These are phyloP conservation scores for Drosophila ambigua DNA, from an alignment of 1,140 invertebrate species.

Conservation along the genomic window DNA sequence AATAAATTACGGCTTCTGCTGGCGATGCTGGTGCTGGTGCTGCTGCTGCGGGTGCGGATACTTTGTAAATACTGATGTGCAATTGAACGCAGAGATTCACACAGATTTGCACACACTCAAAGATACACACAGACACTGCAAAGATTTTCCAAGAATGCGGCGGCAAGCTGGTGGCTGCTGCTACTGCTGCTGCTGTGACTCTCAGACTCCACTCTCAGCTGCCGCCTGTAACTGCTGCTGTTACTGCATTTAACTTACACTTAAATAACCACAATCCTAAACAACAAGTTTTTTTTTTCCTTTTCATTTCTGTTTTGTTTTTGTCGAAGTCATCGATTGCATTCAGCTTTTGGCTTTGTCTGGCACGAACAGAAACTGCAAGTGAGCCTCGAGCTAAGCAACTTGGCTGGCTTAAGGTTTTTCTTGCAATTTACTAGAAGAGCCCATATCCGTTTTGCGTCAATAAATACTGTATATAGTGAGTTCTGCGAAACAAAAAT, in stretches of 20 bases:
- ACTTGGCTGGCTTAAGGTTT: slow-evolving; percentile 14
- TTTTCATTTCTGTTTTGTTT: slow-evolving; percentile 11
- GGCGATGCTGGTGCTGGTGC: background rate
- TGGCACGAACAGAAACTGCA: slow-evolving; percentile 27
- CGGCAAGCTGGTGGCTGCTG: slow-evolving; percentile 43
- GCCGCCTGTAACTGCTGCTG: slow-evolving; percentile 10
- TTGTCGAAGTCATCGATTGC: slow-evolving; percentile 65
- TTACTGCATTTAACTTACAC: slow-evolving; percentile 27
- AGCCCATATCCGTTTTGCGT: too few relatives aligned
- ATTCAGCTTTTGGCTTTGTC: slow-evolving; percentile 30
- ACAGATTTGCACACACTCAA: slow-evolving; percentile 13
- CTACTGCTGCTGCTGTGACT: slow-evolving; percentile 12
- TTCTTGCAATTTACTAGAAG: slow-evolving; percentile 8
- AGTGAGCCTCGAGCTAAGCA: background rate
- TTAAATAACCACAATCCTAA: slow-evolving; percentile 28
- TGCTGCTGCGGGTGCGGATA: slow-evolving; percentile 41
- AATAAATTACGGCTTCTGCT: slow-evolving; percentile 65
- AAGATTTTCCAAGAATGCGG: slow-evolving; percentile 76
- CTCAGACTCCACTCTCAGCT: slow-evolving; percentile 42
- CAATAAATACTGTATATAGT: too few relatives aligned
- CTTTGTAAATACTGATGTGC: slow-evolving; percentile 60
- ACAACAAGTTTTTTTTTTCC: slow-evolving; percentile 35
- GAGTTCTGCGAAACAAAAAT: too few relatives aligned
- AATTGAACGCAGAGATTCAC: slow-evolving; percentile 56
- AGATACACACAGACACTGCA: slow-evolving; percentile 1